Percentiles rank a stretch among this genome's conserved stretches.
Conservation (phyloP, 2,113 vertebrate genomes). For the Macquaria australasica region DNA sequence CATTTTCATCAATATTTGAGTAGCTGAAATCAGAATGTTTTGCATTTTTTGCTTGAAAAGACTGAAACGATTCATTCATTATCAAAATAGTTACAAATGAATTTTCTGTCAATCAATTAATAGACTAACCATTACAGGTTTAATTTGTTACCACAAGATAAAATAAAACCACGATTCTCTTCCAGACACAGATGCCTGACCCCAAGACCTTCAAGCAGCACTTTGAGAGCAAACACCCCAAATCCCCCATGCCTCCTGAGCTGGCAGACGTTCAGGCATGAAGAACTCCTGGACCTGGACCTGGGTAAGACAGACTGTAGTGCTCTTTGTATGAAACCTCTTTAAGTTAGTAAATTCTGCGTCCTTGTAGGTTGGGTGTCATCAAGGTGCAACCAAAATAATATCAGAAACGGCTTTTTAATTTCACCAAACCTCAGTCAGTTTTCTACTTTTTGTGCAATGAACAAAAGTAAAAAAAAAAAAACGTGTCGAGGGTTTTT, state of each 20-base stretch:
- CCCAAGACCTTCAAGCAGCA: slow-evolving; percentile 91
- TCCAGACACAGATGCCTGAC: slow-evolving; percentile 90
- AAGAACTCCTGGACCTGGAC: slow-evolving; percentile 11
- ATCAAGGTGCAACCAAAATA: not conserved
- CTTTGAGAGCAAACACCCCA: slow-evolving; percentile 91
- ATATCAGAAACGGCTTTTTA: not conserved
- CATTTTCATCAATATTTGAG: too few species aligned
- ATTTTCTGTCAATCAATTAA: not conserved
- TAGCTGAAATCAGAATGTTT: too few species aligned
- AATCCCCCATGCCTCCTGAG: slow-evolving; percentile 88
- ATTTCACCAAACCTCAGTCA: not conserved
- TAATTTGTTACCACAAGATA: not conserved
- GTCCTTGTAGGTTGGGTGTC: not conserved
- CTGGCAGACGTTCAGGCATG: slow-evolving; percentile 87
- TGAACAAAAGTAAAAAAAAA: not conserved
- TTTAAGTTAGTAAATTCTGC: not conserved
- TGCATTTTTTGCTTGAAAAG: too few species aligned
- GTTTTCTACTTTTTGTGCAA: not conserved
- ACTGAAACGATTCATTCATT: not conserved
- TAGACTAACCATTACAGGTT: not conserved
- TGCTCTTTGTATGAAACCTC: not conserved
- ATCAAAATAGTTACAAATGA: not conserved
- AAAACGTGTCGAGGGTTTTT: not conserved
- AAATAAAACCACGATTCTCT: not conserved
- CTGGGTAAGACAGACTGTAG: slow-evolving; percentile 24